Conservation (phyloP, 1,140 invertebrate species). For the Diachasmimorpha longicaudata region DNA sequence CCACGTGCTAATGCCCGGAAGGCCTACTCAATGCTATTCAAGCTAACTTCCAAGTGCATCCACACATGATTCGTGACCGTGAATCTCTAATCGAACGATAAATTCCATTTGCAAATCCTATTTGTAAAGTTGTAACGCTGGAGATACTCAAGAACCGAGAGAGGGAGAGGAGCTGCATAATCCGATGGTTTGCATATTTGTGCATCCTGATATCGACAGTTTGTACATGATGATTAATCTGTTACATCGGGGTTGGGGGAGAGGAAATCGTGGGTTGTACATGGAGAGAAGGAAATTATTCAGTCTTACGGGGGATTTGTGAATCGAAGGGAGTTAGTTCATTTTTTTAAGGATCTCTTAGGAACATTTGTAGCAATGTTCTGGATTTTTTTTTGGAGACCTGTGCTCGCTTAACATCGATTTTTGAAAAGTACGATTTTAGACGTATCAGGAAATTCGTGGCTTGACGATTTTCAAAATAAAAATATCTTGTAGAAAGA, state of each 20-base stretch:
- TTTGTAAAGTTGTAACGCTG: not conserved
- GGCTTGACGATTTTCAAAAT: no score
- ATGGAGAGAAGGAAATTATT: no score
- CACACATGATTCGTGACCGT: not conserved
- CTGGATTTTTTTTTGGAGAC: no score
- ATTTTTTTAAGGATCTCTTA: no score
- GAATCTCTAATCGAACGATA: conserved; percentile 1
- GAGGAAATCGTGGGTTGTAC: not conserved
- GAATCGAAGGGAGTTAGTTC: no score
- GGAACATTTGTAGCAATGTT: no score
- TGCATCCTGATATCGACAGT: not conserved
- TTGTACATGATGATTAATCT: not conserved
- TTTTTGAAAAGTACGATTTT: no score
- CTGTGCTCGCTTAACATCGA: no score
- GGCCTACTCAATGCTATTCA: not conserved
- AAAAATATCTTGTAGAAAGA: no score
- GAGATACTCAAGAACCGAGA: not conserved
- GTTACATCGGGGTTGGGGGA: not conserved
- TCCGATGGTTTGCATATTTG: conserved; percentile 1
- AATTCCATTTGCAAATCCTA: conserved; percentile 3
- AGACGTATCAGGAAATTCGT: no score
- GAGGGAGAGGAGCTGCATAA: not conserved
- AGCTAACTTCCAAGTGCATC: not conserved
- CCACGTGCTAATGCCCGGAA: not conserved
- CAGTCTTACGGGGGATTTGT: no score